These are phyloP conservation scores for Bhutanitis thaidina DNA, from an alignment of 2,888 invertebrate genomes.

Conservation along the genomic window DNA sequence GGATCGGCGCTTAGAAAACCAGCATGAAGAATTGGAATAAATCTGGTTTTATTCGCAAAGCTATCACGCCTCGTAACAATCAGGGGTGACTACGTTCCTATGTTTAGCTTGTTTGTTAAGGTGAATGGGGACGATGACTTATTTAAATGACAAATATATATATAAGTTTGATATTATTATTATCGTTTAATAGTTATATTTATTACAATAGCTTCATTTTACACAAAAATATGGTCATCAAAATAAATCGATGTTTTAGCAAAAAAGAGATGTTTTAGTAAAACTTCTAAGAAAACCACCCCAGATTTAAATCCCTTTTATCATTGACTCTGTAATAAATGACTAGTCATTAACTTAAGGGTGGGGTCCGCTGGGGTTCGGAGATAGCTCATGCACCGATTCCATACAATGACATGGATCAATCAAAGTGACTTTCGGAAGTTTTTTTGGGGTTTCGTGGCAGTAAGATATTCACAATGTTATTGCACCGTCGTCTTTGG, in stretches of 20 bases:
- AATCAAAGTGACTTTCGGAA: slow-evolving; percentile 29
- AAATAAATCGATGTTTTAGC: slow-evolving; percentile 17
- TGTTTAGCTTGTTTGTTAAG: too few species aligned
- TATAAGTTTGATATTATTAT: too few species aligned
- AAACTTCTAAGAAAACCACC: slow-evolving; percentile 41
- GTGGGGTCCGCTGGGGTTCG: slow-evolving; percentile 7
- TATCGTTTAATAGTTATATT: background rate
- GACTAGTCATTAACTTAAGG: slow-evolving; percentile 35
- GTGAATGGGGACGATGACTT: too few species aligned
- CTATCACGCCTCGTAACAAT: too few species aligned
- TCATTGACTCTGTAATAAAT: slow-evolving; percentile 36
- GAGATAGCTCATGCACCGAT: slow-evolving; percentile 10
- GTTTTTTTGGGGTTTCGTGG: slow-evolving; percentile 4
- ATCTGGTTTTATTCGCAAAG: too few species aligned
- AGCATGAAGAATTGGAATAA: too few species aligned
- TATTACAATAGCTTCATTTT: background rate
- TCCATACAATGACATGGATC: slow-evolving; percentile 37
- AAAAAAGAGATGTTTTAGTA: slow-evolving; percentile 6
- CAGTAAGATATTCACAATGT: slow-evolving; percentile 6
- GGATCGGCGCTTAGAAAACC: too few species aligned
- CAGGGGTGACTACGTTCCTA: too few species aligned
- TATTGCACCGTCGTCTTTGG: background rate
- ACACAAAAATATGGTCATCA: slow-evolving; percentile 10
- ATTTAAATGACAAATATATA: too few species aligned
- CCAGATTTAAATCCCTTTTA: slow-evolving; percentile 23